phyloP scores from a whole-genome alignment of 2,113 vertebrate species.

The Neodontobutis hainanensis region DNA sequence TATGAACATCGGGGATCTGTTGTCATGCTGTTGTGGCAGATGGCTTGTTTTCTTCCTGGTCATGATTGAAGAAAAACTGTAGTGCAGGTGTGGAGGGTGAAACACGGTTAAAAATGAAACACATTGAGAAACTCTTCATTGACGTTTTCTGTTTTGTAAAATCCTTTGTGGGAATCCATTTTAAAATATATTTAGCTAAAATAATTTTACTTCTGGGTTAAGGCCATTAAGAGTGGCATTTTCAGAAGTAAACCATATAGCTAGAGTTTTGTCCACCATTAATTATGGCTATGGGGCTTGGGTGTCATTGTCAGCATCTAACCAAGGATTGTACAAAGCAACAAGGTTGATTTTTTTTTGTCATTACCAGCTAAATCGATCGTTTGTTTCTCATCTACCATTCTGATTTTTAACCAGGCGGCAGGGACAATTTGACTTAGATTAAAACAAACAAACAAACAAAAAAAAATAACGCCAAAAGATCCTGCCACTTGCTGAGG shows the following conservation, averaged over 20 bases:
- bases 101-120: slow-evolving; percentile 65
- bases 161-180: slow-evolving; percentile 61
- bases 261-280: neutral
- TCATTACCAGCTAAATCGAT: slow-evolving; percentile 81
- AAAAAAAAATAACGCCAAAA: too few relatives aligned
- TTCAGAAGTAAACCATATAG: neutral
- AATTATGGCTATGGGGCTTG: neutral
- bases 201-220: neutral
- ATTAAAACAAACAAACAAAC: slow-evolving; percentile 16
- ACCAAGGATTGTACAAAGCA: slow-evolving; percentile 76
- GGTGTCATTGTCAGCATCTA: slow-evolving; percentile 2
- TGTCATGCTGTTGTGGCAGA: slow-evolving; percentile 47
- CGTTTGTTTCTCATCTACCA: slow-evolving; percentile 54
- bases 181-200: slow-evolving; percentile 17
- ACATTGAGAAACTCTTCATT: slow-evolving; percentile 44
- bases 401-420: slow-evolving; percentile 3
- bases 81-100: slow-evolving; percentile 55
- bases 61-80: slow-evolving; percentile 28
- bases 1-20: slow-evolving; percentile 4
- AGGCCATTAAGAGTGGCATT: neutral
- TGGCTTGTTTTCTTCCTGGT: slow-evolving; percentile 17
- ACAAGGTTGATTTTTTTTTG: slow-evolving; percentile 63
- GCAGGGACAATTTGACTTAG: slow-evolving; percentile 8
- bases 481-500: neutral
- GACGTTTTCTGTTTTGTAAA: slow-evolving; percentile 66